Conservation (phyloP, 2,888 invertebrate species). For the Lordiphosa fenestrarum region DNA sequence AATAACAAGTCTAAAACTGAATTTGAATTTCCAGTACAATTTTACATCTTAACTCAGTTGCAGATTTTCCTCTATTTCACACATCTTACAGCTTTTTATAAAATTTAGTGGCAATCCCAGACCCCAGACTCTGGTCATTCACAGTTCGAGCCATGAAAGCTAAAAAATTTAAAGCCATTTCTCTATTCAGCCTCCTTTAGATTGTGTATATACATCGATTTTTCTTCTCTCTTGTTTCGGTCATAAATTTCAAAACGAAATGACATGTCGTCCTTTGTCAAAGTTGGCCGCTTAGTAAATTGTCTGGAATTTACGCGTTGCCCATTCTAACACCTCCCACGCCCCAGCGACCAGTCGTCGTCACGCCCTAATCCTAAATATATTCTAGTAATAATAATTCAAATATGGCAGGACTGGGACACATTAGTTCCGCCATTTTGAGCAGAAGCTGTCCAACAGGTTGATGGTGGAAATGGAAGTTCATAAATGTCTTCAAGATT, state of each 20-base stretch:
- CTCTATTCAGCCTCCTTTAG: conserved; percentile 4
- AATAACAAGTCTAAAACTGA: no score
- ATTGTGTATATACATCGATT: conserved; percentile 41
- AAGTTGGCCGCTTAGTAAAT: conserved; percentile 38
- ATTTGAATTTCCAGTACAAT: no score
- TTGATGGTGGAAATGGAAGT: conserved; percentile 51
- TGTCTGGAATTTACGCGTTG: conserved; percentile 47
- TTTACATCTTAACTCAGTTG: no score
- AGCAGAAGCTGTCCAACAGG: conserved; percentile 56
- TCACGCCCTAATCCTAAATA: conserved; percentile 17
- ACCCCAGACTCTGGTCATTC: no score
- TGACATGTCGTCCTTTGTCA: conserved; percentile 48
- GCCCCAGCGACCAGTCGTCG: conserved; percentile 3
- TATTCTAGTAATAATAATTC: conserved; percentile 58
- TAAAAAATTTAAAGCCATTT: conserved; percentile 23
- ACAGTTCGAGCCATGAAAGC: no score
- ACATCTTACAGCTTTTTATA: no score
- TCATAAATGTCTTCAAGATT: conserved; percentile 41
- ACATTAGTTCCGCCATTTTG: conserved; percentile 68
- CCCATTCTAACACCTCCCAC: conserved; percentile 27
- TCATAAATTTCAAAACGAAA: conserved; percentile 50
- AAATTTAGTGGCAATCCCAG: no score
- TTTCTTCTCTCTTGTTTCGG: conserved; percentile 25
- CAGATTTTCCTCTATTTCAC: no score
- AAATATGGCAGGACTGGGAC: conserved; percentile 50